Percentiles rank a stretch among this genome's conserved stretches.
phyloP scores from a whole-genome alignment of 2,113 vertebrate species.

The Nothoprocta pentlandii region DNA sequence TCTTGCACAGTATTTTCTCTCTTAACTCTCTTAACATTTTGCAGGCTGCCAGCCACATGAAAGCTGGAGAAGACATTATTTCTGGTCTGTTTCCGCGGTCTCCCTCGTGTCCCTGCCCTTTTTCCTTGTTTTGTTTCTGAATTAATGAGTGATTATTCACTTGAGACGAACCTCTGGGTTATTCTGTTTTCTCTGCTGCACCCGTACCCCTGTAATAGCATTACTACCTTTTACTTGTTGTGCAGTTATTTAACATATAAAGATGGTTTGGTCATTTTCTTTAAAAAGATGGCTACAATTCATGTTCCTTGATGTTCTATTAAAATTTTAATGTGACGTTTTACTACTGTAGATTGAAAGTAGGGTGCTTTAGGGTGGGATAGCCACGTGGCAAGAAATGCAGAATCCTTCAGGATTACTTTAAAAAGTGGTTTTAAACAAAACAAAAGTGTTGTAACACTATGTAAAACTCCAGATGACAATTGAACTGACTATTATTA shows the following conservation, averaged over 20 bases:
- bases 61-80: background rate
- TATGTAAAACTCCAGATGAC: conserved; percentile 74
- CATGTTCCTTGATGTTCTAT: conserved; percentile 76
- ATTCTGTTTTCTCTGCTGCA: conserved; percentile 25
- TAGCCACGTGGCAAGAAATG: conserved; percentile 30
- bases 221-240: conserved; percentile 54
- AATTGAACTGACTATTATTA: conserved; percentile 81
- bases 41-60: conserved; percentile 4
- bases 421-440: conserved; percentile 55
- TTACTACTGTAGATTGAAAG: conserved; percentile 71
- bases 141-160: background rate
- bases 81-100: background rate
- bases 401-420: conserved; percentile 63
- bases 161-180: conserved; percentile 47
- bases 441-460: conserved; percentile 66
- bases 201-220: conserved; percentile 20
- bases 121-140: conserved; percentile 39
- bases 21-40: background rate
- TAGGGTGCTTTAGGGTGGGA: conserved; percentile 54
- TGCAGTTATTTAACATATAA: conserved; percentile 66
- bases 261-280: conserved; percentile 56
- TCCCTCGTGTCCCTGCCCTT: background rate
- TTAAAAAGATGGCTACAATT: conserved; percentile 62
- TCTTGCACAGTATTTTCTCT: background rate
- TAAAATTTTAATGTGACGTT: conserved; percentile 72